Evolutionary conservation across 2,113 vertebrate genomes (phyloP), one percentile per base, ranked within the genome.

Genomic region (Cyanoderma ruficeps): DNA sequence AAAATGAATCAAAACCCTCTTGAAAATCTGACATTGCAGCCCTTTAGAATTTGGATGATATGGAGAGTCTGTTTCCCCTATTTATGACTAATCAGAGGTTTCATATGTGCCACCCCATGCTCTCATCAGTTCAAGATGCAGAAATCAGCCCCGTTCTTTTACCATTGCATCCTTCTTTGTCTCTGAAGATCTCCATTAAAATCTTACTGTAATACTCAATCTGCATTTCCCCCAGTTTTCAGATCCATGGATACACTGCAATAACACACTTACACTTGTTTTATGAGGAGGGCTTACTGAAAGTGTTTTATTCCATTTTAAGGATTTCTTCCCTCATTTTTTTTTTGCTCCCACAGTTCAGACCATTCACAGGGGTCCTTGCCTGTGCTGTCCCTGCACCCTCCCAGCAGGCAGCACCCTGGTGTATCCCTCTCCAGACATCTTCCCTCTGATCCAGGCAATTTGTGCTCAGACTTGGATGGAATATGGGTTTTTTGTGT

Each of bases 381-480:
- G 31, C 13, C 65, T 78, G 67, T 85, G 82, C 39, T 69, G 30
- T 49, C 22, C 56, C 14, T 30, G 61, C 42, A 47, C 42, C 75
- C 52, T 33, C 3, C 33, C 28, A 64, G 85, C 56, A 83, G 64
- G 39, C 59, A 83, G 47, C 68, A 33, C 17, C 10, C 64, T 81
- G 65, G 21, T 59, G 49, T 18, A 87, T 63, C 16, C 83, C 53
- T 83, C 47, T 22, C 60, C 81, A 30, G 59, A 60, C 64, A 56
- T 69, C 83, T 50, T 93, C 52, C 76, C 77, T 72, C 65, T 60
- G 72, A 92, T 65, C 76, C 83, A 25, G 20, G 33, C 10, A 10
- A 6, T 89, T 37, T 78, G 53, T 92, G 76, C 88, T 92, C 93
- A 93, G 83, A 69, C 64, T 88, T 93, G 94, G 93, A 75, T 5